Percentiles rank a stretch among this genome's conserved stretches.
These are phyloP conservation scores for Neomonachus schauinslandi DNA, from an alignment of 2,113 vertebrate species.

Conservation along the genomic window DNA sequence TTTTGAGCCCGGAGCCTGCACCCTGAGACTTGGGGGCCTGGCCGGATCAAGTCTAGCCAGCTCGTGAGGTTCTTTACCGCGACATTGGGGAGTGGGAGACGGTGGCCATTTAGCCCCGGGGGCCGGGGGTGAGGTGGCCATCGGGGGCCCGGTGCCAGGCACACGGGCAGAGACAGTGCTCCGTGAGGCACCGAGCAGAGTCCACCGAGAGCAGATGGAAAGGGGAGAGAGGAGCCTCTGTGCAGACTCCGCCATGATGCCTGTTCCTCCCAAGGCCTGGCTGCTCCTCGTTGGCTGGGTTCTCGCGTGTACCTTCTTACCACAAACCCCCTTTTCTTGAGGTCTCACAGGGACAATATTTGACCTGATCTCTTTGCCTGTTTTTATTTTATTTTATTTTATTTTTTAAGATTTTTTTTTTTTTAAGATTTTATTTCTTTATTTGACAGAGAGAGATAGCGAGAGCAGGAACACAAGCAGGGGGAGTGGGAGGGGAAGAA, in stretches of 20 bases:
- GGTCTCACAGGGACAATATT: no score
- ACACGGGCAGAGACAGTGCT: background rate
- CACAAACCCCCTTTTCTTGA: background rate
- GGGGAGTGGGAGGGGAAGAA: no score
- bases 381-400: background rate
- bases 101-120: background rate
- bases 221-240: background rate
- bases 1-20: background rate
- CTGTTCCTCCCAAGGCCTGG: background rate
- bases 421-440: no score
- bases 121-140: background rate
- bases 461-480: no score
- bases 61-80: background rate
- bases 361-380: background rate
- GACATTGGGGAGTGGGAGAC: background rate
- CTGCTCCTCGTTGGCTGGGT: rapidly evolving
- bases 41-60: background rate
- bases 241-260: rapidly evolving
- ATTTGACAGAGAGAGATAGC: no score
- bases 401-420: no score
- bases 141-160: background rate
- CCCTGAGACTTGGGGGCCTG: background rate
- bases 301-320: rapidly evolving
- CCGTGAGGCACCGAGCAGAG: background rate
- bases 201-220: background rate